Evolutionary conservation across 2,888 invertebrate genomes (phyloP).

Genomic region (Lasioglossum marginatum): DNA sequence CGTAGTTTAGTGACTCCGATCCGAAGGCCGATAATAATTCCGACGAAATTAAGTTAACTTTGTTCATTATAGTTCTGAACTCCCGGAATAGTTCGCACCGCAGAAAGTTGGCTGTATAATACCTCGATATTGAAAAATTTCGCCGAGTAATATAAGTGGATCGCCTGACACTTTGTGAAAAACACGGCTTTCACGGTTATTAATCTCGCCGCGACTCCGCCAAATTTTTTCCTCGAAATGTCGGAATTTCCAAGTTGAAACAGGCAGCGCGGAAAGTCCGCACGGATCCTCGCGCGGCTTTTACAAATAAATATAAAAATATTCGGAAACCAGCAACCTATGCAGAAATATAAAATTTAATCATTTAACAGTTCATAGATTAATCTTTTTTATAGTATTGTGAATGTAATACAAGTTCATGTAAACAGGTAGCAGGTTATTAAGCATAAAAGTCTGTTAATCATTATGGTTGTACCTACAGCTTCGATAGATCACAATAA

Average conservation of each 20-base stretch:
- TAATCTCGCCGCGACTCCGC: neutral
- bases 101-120: slow-evolving; percentile 22
- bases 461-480: neutral
- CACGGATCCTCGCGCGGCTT: neutral
- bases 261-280: neutral
- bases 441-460: neutral
- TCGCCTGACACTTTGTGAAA: slow-evolving; percentile 20
- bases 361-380: neutral
- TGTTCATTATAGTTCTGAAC: slow-evolving; percentile 33
- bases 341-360: neutral
- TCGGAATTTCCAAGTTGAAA: neutral
- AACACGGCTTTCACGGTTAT: slow-evolving; percentile 11
- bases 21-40: slow-evolving; percentile 29
- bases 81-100: slow-evolving; percentile 24
- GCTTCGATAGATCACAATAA: neutral
- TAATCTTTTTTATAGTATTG: neutral
- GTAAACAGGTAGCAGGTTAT: too few relatives aligned
- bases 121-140: slow-evolving; percentile 40
- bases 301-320: neutral
- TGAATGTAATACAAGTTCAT: too few relatives aligned
- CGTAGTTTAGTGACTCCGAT: slow-evolving; percentile 31
- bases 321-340: neutral
- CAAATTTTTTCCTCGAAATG: neutral
- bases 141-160: neutral
- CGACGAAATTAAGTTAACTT: slow-evolving; percentile 40